Base-by-base conservation (phyloP, 2,113 vertebrate genomes). In the Pleuronectes platessa region DNA sequence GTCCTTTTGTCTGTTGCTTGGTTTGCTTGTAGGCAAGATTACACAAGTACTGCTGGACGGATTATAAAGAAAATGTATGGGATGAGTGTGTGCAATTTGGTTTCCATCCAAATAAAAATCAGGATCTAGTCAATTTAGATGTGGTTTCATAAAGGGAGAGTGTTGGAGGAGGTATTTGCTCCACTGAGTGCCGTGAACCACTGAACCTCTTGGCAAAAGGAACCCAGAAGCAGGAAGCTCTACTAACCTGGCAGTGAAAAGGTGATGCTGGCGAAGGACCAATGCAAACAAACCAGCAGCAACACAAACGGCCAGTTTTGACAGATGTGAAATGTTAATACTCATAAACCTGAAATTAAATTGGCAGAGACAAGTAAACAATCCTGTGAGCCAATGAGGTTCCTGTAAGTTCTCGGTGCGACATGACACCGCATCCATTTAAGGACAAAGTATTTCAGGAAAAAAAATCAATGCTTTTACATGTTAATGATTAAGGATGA, bases 401-500 rank as follows among this genome's bases (percentile, higher is more conserved):
- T 37, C 35, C 35, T 37, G 35, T 18, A 14, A 47, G 26, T 10
- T 21, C 37, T 73, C 18, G 66, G 42, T 23, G 31, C 53, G 71
- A 68, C 49, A 45, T 3, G 23, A 62, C 55, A 45, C 40, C n/a
- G 59, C 20, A 9, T 24, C 55, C 35, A 68, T 62, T 26, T 10
- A 27, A 58, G 65, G 45, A 66, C 24, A 58, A 63, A 68, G 54
- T 35, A 61, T 70, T 75, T 72, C 66, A 24, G 64, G 68, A 40
- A 66, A 45, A 68, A 59, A 82, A 74, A 82, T 78, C 68, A 67
- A 58, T 82, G 37, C 5, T 18, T 76, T 65, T 40, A 58, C 23
- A 70, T 58, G 21, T n/a, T 59, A 65, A 64, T 5, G 56, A 69
- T 62, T 67, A 71, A 47, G 59, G 53, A 68, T 62, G 31, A 68